Evolutionary conservation across 2,888 invertebrate genomes (phyloP).

Genomic region (Ephialtes manifestator): DNA sequence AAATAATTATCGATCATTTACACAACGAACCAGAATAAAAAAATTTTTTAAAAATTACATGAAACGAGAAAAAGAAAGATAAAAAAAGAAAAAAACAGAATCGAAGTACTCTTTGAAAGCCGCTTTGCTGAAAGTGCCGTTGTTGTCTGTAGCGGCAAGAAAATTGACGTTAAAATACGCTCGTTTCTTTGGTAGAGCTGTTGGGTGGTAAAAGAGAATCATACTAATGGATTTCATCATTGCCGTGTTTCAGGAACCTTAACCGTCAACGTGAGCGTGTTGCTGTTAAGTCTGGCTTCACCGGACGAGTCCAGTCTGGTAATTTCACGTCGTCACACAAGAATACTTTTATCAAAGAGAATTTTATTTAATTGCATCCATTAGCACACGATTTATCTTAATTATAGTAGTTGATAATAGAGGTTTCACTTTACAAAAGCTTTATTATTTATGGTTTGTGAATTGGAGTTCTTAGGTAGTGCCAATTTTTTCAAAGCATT

Average conservation of each 20-base stretch:
- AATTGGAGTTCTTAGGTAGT: not conserved
- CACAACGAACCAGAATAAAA: not conserved
- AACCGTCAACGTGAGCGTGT: slow-evolving; percentile 97
- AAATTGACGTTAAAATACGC: slow-evolving; percentile 51
- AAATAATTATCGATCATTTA: slow-evolving; percentile 15
- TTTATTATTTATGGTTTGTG: not conserved
- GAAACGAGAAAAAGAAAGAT: not conserved
- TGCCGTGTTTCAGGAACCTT: slow-evolving; percentile 92
- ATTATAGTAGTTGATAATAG: not conserved
- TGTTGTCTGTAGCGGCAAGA: slow-evolving; percentile 57
- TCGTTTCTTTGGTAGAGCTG: slow-evolving; percentile 54
- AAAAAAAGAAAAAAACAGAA: slow-evolving; percentile 2
- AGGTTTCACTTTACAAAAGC: not conserved
- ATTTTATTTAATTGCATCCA: not conserved
- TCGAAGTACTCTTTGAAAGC: slow-evolving; percentile 59
- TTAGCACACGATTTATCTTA: not conserved
- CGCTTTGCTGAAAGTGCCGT: slow-evolving; percentile 58
- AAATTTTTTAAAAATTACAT: not conserved
- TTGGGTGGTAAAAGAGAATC: slow-evolving; percentile 4
- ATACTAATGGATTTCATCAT: slow-evolving; percentile 68
- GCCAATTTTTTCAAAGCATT: too few relatives aligned
- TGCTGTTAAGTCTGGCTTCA: slow-evolving; percentile 97
- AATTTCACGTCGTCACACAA: slow-evolving; percentile 86
- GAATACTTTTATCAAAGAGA: slow-evolving; percentile 9
- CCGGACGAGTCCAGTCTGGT: slow-evolving; percentile 99